phyloP scores from a whole-genome alignment of 2,797 vertebrate genomes.

The Apogon talboti region DNA sequence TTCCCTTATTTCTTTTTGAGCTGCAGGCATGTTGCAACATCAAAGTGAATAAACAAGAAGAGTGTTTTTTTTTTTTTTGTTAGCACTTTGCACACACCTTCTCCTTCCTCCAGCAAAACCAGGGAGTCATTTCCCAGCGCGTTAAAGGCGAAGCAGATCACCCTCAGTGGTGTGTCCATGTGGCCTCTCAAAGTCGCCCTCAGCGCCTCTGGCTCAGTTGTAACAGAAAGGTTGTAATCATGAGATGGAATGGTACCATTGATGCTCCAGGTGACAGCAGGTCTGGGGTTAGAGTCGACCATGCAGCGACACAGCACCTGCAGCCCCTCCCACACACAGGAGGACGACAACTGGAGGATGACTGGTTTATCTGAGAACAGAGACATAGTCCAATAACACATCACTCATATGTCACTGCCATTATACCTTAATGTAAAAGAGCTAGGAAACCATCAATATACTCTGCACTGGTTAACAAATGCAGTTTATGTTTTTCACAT shows the following conservation, averaged over 20 bases:
- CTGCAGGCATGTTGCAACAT: conserved; percentile 13
- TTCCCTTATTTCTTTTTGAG: conserved; percentile 10
- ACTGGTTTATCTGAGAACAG: conserved; percentile 76
- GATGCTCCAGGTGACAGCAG: conserved; percentile 83
- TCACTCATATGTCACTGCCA: no score
- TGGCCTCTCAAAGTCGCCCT: conserved; percentile 68
- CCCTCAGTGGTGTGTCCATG: conserved; percentile 54
- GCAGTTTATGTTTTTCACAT: no score
- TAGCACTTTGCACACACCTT: conserved; percentile 59
- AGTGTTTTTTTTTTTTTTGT: conserved; percentile 6
- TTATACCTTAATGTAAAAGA: no score
- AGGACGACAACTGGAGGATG: conserved; percentile 70
- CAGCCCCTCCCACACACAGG: conserved; percentile 57
- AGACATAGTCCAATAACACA: background rate
- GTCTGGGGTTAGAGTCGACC: conserved; percentile 81
- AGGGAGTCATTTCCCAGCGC: conserved; percentile 81
- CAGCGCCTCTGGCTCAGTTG: conserved; percentile 34
- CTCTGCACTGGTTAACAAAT: no score
- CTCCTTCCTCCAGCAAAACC: conserved; percentile 60
- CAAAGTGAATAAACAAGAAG: conserved; percentile 30
- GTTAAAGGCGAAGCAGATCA: conserved; percentile 82
- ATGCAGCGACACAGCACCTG: conserved; percentile 76
- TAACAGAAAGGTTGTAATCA: conserved; percentile 72
- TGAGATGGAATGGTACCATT: conserved; percentile 71
- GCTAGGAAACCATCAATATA: no score